These are phyloP conservation scores for Monodelphis domestica DNA, from an alignment of 2,797 vertebrate genomes.

Conservation along the genomic window DNA sequence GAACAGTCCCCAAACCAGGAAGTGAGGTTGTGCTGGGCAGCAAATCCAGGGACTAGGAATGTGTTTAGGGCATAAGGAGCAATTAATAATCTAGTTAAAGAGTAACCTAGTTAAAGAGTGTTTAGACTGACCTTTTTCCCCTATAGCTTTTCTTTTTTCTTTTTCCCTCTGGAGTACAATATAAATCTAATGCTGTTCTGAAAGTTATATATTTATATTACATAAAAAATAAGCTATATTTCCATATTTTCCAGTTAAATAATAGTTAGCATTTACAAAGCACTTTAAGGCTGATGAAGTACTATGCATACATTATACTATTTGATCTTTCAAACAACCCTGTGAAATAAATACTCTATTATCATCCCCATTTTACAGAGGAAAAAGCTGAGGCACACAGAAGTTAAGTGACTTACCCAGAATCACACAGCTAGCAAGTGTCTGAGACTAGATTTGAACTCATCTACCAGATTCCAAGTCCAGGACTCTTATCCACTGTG, in stretches of 20 bases:
- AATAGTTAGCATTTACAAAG: background rate
- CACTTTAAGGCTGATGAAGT: background rate
- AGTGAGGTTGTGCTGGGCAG: background rate
- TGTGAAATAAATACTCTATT: background rate
- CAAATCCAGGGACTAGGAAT: slow-evolving; percentile 19
- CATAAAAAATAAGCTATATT: background rate
- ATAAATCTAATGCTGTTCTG: slow-evolving; percentile 45
- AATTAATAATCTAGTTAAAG: slow-evolving; percentile 40
- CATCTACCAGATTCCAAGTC: background rate
- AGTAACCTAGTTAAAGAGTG: slow-evolving; percentile 26
- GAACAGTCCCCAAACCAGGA: slow-evolving; percentile 11
- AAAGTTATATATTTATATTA: slow-evolving; percentile 59
- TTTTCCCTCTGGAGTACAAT: slow-evolving; percentile 67
- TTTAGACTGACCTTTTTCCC: slow-evolving; percentile 52
- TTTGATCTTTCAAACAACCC: background rate
- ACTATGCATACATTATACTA: background rate
- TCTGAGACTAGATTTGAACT: background rate
- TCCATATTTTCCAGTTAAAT: background rate
- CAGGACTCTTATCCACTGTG: background rate
- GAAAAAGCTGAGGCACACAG: background rate
- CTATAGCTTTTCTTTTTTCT: slow-evolving; percentile 49
- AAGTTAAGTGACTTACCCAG: background rate
- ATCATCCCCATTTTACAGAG: background rate
- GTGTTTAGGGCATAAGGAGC: slow-evolving; percentile 17
- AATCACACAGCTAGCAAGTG: background rate